Conservation (phyloP, 1,140 invertebrate genomes). For the Trinorchestia longiramus region DNA sequence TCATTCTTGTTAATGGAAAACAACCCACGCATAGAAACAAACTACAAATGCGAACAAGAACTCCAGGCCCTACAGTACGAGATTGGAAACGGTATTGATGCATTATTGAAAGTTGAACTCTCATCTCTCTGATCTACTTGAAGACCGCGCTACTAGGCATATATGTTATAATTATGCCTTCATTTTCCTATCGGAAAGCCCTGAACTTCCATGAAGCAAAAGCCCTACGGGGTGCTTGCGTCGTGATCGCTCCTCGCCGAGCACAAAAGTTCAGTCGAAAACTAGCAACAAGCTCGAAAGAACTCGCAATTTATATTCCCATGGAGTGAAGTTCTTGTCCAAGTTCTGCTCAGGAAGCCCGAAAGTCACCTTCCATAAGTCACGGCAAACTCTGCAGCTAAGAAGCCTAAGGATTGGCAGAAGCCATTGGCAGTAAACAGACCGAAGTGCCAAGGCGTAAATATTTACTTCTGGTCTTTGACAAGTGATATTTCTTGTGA, state of each 20-base stretch:
- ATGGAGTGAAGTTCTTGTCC: neutral
- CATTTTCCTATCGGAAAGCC: neutral
- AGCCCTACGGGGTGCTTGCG: neutral
- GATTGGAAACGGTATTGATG: neutral
- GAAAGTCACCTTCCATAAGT: conserved; percentile 29
- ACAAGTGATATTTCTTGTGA: conserved; percentile 40
- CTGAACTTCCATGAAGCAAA: neutral
- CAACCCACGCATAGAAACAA: neutral
- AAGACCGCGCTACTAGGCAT: neutral
- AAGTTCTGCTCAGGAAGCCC: neutral
- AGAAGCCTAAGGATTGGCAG: conserved; percentile 26
- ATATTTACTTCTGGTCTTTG: conserved; percentile 33
- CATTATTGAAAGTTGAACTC: too few relatives aligned
- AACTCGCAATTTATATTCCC: neutral
- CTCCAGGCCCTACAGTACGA: neutral
- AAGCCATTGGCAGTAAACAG: conserved; percentile 39
- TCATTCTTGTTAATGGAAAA: neutral
- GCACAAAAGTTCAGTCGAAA: neutral
- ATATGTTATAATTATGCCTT: neutral
- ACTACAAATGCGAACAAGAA: neutral
- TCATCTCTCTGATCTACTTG: too few relatives aligned
- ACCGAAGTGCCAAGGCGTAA: conserved; percentile 41
- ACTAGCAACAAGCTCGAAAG: neutral
- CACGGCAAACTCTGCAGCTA: neutral
- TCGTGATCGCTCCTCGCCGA: neutral